Conservation (phyloP, 2,797 vertebrate genomes). For the Microhierax caerulescens region DNA sequence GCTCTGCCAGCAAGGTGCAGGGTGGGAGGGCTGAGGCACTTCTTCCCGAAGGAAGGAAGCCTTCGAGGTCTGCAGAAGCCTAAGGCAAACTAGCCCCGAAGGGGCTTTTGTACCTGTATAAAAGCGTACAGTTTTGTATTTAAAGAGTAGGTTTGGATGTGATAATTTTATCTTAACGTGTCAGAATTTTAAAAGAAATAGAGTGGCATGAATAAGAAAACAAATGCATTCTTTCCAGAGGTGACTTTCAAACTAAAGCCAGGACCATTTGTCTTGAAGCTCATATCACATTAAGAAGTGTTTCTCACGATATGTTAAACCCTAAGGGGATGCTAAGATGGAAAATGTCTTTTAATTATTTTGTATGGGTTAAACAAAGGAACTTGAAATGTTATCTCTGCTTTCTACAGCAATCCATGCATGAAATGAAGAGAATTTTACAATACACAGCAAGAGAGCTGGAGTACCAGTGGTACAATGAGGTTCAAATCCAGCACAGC, state of each 20-base stretch:
- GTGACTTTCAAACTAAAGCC: slow-evolving; percentile 28
- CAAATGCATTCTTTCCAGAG: not conserved
- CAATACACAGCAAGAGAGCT: not conserved
- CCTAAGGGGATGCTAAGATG: not conserved
- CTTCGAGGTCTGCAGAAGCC: not conserved
- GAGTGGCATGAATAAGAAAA: not conserved
- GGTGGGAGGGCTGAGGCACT: no score
- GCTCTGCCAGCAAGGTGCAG: rapidly evolving
- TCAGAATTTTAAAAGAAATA: not conserved
- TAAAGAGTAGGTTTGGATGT: not conserved
- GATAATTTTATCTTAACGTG: not conserved
- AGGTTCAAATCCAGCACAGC: not conserved
- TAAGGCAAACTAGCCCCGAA: not conserved
- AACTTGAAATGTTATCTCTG: slow-evolving; percentile 15
- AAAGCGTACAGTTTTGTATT: not conserved
- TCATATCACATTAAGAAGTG: not conserved
- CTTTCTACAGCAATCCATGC: not conserved
- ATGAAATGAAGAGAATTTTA: slow-evolving; percentile 5
- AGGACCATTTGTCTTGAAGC: slow-evolving; percentile 20
- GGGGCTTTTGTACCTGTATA: not conserved
- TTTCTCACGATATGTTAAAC: slow-evolving; percentile 23
- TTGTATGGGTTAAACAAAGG: slow-evolving; percentile 16
- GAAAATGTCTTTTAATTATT: slow-evolving; percentile 56
- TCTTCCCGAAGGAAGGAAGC: not conserved
- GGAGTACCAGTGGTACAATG: not conserved